Conservation (phyloP, 1,140 invertebrate species). For the Penaeus indicus region DNA sequence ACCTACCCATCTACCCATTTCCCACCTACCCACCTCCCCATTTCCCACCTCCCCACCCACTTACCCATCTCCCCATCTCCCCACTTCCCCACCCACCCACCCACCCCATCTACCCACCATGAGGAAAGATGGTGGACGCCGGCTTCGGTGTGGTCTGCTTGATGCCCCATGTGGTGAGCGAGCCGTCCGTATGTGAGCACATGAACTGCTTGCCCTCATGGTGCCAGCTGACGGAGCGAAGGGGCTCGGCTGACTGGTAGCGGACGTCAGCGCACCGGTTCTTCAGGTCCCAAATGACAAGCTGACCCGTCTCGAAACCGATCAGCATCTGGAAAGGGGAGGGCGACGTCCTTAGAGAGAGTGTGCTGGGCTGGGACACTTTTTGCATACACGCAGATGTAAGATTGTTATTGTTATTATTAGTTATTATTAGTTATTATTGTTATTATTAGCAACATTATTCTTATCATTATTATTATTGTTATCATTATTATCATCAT, state of each 20-base stretch:
- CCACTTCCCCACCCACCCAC: neutral
- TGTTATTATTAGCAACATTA: too few relatives aligned
- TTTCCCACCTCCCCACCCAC: too few relatives aligned
- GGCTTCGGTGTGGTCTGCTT: slow-evolving; percentile 81
- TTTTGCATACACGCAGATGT: too few relatives aligned
- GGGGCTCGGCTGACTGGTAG: slow-evolving; percentile 82
- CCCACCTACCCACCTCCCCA: too few relatives aligned
- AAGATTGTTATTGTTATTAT: too few relatives aligned
- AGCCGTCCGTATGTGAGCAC: slow-evolving; percentile 95
- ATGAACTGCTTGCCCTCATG: slow-evolving; percentile 98
- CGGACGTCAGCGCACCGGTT: slow-evolving; percentile 85
- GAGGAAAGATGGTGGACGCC: slow-evolving; percentile 86
- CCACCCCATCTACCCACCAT: slow-evolving; percentile 79
- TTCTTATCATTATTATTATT: too few relatives aligned
- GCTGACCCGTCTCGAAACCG: slow-evolving; percentile 93
- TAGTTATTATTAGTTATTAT: neutral
- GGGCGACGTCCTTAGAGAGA: too few relatives aligned
- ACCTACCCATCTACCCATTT: too few relatives aligned
- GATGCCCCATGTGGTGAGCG: slow-evolving; percentile 91
- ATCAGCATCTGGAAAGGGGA: slow-evolving; percentile 84
- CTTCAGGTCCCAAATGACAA: slow-evolving; percentile 94
- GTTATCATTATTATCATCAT: too few relatives aligned
- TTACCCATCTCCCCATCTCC: too few relatives aligned
- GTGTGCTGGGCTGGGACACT: too few relatives aligned
- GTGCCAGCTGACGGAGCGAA: slow-evolving; percentile 94